A percentile compares a stretch with the other conserved stretches of the same genome.
Evolutionary conservation across 2,797 vertebrate genomes (phyloP).

Genomic region (Enteromius argenteus): DNA sequence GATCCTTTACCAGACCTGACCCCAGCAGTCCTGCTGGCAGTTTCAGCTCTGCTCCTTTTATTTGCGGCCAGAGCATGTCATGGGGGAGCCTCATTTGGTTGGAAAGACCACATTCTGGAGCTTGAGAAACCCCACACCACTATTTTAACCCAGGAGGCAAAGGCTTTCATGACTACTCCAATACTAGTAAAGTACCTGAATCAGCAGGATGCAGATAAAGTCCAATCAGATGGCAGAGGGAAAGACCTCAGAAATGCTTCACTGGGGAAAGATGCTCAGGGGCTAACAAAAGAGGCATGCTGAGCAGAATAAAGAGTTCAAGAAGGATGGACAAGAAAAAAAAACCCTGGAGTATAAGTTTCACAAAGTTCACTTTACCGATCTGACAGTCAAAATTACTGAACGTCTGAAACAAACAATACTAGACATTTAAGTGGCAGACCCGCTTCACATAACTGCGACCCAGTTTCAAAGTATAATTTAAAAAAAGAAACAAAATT

Average conservation of each 20-base stretch:
- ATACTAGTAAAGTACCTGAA: constrained; percentile 43
- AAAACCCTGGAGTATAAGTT: constrained; percentile 34
- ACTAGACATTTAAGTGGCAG: constrained; percentile 57
- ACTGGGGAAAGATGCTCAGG: constrained; percentile 63
- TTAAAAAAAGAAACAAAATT: constrained; percentile 10
- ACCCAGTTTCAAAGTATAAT: constrained; percentile 59
- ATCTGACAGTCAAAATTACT: constrained; percentile 58
- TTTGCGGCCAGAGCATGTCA: constrained; percentile 76
- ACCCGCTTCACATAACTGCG: constrained; percentile 57
- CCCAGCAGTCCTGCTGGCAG: constrained; percentile 75
- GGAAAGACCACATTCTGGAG: constrained; percentile 56
- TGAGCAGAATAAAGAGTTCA: constrained; percentile 61
- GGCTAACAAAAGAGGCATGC: constrained; percentile 66
- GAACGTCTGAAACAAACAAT: constrained; percentile 47
- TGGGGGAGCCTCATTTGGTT: constrained; percentile 53
- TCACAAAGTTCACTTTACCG: constrained; percentile 48
- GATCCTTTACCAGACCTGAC: constrained; percentile 71
- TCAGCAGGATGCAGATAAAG: constrained; percentile 55
- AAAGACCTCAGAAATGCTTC: constrained; percentile 50
- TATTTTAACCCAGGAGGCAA: constrained; percentile 67
- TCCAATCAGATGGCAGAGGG: constrained; percentile 59
- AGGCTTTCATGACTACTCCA: constrained; percentile 62
- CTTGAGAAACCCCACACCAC: constrained; percentile 62
- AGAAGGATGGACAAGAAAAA: constrained; percentile 34
- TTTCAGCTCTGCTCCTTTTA: constrained; percentile 79